Percentiles rank a stretch among this genome's conserved stretches.
Evolutionary conservation across 1,140 invertebrate genomes (phyloP).

Genomic region (Andricus grossulariae): DNA sequence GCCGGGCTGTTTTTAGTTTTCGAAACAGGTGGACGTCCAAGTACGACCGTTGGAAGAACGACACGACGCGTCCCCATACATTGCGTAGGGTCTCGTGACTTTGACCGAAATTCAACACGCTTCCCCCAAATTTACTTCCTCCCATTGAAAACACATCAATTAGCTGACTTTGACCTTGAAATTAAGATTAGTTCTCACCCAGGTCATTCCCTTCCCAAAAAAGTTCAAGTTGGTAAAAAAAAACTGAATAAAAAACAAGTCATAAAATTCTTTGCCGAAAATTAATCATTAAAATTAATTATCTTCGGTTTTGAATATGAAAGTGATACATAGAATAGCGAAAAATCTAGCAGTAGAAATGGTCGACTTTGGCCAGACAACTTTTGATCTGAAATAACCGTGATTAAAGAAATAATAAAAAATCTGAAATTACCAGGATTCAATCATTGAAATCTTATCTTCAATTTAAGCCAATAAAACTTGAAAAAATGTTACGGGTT

Average conservation of each 20-base stretch:
- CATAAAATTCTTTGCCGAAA: too few species aligned
- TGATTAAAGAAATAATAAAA: too few species aligned
- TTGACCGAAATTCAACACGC: constrained; percentile 70
- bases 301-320: too few species aligned
- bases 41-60: constrained; percentile 43
- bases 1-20: constrained; percentile 71
- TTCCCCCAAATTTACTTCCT: constrained; percentile 18
- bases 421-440: too few species aligned
- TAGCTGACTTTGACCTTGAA: constrained; percentile 10
- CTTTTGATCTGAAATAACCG: too few species aligned
- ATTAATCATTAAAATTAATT: too few species aligned
- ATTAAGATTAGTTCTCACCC: background rate
- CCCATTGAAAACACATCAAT: constrained; percentile 23
- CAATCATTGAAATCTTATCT: too few species aligned
- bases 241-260: background rate
- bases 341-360: too few species aligned
- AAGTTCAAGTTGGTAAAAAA: background rate
- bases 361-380: too few species aligned
- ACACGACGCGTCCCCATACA: constrained; percentile 50
- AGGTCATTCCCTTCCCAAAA: background rate
- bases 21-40: constrained; percentile 71
- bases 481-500: too few species aligned
- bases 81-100: constrained; percentile 63
- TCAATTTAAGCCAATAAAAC: too few species aligned
- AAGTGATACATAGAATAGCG: too few species aligned